Evolutionary conservation across 2,888 invertebrate species (phyloP).

Genomic region (Charanyca ferruginea): DNA sequence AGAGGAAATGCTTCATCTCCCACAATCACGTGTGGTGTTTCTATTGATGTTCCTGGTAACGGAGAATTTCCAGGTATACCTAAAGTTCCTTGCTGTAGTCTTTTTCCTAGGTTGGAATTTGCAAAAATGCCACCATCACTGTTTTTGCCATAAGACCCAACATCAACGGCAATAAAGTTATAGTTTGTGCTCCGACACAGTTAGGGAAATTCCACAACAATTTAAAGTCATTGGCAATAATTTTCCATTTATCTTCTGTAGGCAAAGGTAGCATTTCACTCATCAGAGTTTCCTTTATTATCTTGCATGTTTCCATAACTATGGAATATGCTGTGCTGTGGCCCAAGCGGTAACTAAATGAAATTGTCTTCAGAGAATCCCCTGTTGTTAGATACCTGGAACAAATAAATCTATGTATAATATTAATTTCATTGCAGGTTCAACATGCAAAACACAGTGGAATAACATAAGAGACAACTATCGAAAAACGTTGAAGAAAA

Average conservation of each 20-base stretch:
- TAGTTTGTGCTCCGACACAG: conserved; percentile 36
- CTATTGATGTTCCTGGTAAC: conserved; percentile 34
- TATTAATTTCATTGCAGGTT: conserved; percentile 44
- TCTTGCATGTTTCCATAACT: conserved; percentile 52
- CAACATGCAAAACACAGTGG: conserved; percentile 46
- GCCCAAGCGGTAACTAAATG: conserved; percentile 55
- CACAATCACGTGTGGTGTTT: conserved; percentile 22
- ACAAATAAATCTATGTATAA: conserved; percentile 59
- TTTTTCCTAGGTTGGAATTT: conserved; percentile 35
- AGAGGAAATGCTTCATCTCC: conserved; percentile 53
- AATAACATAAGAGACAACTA: conserved; percentile 24
- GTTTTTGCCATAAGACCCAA: conserved; percentile 36
- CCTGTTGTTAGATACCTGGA: conserved; percentile 62
- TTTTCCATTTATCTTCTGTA: conserved; percentile 39
- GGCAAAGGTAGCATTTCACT: conserved; percentile 39
- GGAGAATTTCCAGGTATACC: conserved; percentile 25
- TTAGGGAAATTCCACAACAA: conserved; percentile 28
- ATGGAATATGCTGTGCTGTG: conserved; percentile 55
- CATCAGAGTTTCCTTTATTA: conserved; percentile 40
- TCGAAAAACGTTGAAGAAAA: conserved; percentile 48
- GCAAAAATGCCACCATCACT: conserved; percentile 29
- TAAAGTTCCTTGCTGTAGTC: conserved; percentile 19
- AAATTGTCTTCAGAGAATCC: conserved; percentile 61
- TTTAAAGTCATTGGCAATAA: conserved; percentile 35
- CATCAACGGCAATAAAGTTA: conserved; percentile 52